Percentiles rank a stretch among this genome's conserved stretches.
phyloP scores from a whole-genome alignment of 2,888 invertebrate genomes.

The Athripsodes cinereus region DNA sequence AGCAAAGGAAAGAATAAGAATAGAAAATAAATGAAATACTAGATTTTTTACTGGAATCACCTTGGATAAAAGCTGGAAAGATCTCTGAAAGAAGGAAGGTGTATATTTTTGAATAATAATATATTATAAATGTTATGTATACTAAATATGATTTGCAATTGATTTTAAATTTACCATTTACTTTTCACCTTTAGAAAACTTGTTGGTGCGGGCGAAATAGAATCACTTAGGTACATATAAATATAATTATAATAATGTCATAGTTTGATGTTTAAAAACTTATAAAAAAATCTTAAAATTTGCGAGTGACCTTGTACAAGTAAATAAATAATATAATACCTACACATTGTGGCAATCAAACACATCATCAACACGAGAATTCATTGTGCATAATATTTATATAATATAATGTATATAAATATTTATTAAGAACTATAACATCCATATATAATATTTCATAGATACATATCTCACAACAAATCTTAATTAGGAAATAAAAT shows the following conservation, averaged over 20 bases:
- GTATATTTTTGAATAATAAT: too few relatives aligned
- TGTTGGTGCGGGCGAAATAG: slow-evolving; percentile 24
- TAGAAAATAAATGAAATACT: too few relatives aligned
- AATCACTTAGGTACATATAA: slow-evolving; percentile 6
- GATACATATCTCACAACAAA: slow-evolving; percentile 24
- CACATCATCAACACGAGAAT: neutral
- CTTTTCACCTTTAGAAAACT: slow-evolving; percentile 15
- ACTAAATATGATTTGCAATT: too few relatives aligned
- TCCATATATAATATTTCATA: slow-evolving; percentile 14
- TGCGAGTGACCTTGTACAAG: slow-evolving; percentile 20
- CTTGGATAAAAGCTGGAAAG: too few relatives aligned
- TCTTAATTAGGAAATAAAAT: slow-evolving; percentile 19
- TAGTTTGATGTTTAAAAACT: slow-evolving; percentile 18
- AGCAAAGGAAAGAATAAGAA: too few relatives aligned
- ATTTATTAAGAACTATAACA: slow-evolving; percentile 19
- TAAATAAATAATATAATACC: slow-evolving; percentile 16
- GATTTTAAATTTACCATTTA: neutral
- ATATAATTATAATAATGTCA: slow-evolving; percentile 1
- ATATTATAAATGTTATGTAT: too few relatives aligned
- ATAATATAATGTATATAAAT: neutral
- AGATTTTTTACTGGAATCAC: too few relatives aligned
- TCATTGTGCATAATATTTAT: slow-evolving; percentile 25
- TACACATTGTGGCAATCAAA: slow-evolving; percentile 16
- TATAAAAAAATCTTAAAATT: slow-evolving; percentile 17
- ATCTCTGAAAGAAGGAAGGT: too few relatives aligned